Evolutionary conservation across 2,797 vertebrate genomes (phyloP).

Genomic region (Pipistrellus nathusii): DNA sequence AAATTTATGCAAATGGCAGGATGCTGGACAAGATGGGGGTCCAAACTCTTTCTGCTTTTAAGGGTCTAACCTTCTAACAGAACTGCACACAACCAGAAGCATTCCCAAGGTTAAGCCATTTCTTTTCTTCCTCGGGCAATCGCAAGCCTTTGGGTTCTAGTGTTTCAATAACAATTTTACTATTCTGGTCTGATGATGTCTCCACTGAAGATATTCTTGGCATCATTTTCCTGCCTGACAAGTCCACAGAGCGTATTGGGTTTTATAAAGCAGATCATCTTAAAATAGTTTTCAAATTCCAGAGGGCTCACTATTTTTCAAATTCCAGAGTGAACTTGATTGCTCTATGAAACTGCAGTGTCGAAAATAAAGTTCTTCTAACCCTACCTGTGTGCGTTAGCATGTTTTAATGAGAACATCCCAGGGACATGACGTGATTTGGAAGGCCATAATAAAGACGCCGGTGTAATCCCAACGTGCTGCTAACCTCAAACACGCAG

Average conservation of each 20-base stretch:
- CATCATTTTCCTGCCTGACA: conserved; percentile 23
- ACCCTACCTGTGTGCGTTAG: neutral
- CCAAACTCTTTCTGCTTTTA: neutral
- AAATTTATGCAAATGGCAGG: neutral
- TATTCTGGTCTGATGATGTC: neutral
- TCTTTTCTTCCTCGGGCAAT: neutral
- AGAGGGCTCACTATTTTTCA: neutral
- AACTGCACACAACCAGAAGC: neutral
- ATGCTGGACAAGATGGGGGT: neutral
- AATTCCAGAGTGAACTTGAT: neutral
- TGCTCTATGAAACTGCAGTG: neutral
- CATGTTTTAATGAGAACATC: neutral
- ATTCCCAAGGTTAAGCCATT: neutral
- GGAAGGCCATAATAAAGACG: conserved; percentile 16
- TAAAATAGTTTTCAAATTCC: conserved; percentile 24
- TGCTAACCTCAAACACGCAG: neutral
- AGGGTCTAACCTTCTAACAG: neutral
- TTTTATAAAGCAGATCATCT: neutral
- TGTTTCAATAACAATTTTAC: neutral
- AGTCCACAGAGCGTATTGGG: neutral
- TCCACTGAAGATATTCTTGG: conserved; percentile 9
- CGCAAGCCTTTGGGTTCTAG: neutral
- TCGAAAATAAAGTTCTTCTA: conserved; percentile 25
- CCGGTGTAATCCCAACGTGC: neutral
- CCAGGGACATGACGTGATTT: neutral